Percentiles rank a stretch among this genome's conserved stretches.
Evolutionary conservation across 2,888 invertebrate genomes (phyloP).

Genomic region (Pharmacophagus antenor): DNA sequence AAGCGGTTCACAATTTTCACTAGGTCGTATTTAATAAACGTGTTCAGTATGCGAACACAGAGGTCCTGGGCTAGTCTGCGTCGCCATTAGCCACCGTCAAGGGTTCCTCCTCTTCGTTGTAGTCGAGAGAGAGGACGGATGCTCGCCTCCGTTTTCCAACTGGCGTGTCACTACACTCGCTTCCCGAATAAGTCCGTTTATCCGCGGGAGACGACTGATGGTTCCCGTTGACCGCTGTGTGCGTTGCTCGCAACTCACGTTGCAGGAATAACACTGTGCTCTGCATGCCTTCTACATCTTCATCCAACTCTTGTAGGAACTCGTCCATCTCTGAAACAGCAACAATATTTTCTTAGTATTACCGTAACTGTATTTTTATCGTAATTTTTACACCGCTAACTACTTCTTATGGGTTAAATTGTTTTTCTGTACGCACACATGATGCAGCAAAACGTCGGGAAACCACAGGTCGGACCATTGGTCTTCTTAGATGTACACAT

Average conservation of each 20-base stretch:
- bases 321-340: conserved; percentile 91
- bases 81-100: conserved; percentile 86
- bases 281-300: conserved; percentile 99
- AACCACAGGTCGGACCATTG: no score
- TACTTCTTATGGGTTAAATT: no score
- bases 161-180: conserved; percentile 70
- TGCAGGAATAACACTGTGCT: conserved; percentile 97
- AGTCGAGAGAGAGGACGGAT: conserved; percentile 86
- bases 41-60: conserved; percentile 55
- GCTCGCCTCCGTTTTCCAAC: conserved; percentile 85
- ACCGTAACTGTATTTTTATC: background rate
- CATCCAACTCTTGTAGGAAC: conserved; percentile 96
- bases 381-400: no score
- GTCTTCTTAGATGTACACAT: no score
- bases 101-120: conserved; percentile 88
- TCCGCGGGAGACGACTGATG: conserved; percentile 55
- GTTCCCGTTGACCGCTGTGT: conserved; percentile 69
- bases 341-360: background rate
- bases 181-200: conserved; percentile 69
- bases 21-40: conserved; percentile 53
- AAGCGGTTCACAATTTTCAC: conserved; percentile 55
- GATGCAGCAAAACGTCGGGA: no score
- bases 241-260: conserved; percentile 92
- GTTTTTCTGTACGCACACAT: no score
- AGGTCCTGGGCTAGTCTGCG: conserved; percentile 69